A percentile compares a stretch with the other conserved stretches of the same genome.
These are phyloP conservation scores for Scatophagus argus DNA, from an alignment of 2,113 vertebrate genomes.

Conservation along the genomic window DNA sequence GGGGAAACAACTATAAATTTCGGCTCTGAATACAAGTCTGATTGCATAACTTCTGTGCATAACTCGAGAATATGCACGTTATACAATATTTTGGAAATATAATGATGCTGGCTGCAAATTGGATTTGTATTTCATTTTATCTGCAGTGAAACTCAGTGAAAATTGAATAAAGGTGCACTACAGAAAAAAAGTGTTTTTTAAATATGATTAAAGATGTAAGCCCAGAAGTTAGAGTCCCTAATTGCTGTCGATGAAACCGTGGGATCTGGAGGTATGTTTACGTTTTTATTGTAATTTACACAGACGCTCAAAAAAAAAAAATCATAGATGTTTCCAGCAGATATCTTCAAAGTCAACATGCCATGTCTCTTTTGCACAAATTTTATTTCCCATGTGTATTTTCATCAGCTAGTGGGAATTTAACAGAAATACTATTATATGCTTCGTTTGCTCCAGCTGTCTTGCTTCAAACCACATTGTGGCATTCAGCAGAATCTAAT, in stretches of 20 bases:
- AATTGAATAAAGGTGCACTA: neutral
- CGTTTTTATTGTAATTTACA: neutral
- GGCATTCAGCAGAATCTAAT: conserved; percentile 26
- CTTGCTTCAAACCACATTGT: conserved; percentile 18
- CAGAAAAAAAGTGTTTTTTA: neutral
- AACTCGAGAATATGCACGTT: neutral
- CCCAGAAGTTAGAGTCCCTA: neutral
- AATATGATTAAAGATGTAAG: neutral
- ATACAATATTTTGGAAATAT: neutral
- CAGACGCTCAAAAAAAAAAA: neutral
- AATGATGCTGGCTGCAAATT: neutral
- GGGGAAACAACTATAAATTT: neutral
- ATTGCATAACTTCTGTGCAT: too few species aligned
- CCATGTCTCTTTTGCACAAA: neutral
- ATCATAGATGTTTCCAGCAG: neutral
- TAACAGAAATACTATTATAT: conserved; percentile 20
- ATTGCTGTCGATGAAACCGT: neutral
- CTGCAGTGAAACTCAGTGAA: neutral
- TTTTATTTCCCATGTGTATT: neutral
- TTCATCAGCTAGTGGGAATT: neutral
- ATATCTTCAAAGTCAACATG: neutral
- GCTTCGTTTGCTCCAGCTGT: conserved; percentile 39
- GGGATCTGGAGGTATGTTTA: neutral
- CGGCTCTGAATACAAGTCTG: too few species aligned
- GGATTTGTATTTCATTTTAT: neutral